Base-by-base conservation (phyloP, 2,113 vertebrate species). In the Balaenoptera acutorostrata region DNA sequence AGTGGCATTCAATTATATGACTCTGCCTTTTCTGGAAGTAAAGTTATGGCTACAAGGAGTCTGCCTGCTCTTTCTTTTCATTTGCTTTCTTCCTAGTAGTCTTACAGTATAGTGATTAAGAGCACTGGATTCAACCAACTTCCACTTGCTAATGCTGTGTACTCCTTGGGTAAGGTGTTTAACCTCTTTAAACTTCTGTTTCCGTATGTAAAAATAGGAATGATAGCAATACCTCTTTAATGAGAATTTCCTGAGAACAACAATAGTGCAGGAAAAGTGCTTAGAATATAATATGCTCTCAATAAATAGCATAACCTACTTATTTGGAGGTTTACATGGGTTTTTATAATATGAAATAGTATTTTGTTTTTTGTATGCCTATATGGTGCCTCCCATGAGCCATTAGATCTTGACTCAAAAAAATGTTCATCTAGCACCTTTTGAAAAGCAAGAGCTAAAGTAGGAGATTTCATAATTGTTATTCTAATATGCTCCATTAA, bases 21-120 rank as follows among this genome's bases (percentile, higher is more conserved):
- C 33, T 90, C 80, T 71, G 29, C 25, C 72, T 78, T 93, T 97
- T 72, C 83, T 64, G 39, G 44, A 96, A 89, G 71, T 31, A 11
- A 41, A 63, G 49, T 75, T 33, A 36, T n/a, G 39, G 15, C 17
- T 33, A 15, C 55, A 23, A 57, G 31, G 18, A 39, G 17, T 14
- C 3, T 0, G 11, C 46, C 74, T 31, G 39, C 12, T 55, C 17
- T 1, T 29, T 75, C 44, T 77, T 39, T 68, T 17, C 1, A 2
- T 12, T 3, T 4, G 8, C 12, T 71, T 91, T 71, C 39, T 85
- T 23, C 17, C 31, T 9, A n/a, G 18, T 63, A 55, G 6, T n/a
- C 21, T 15, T 66, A 15, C 0, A 0, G 1, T 6, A 4, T 20
- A 17, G 5, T 8, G 2, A 44, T 68, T 52, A 9, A 36, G 21